phyloP scores from a whole-genome alignment of 53 echinoderm and acorn worm species.

The Arbacia lixula region DNA sequence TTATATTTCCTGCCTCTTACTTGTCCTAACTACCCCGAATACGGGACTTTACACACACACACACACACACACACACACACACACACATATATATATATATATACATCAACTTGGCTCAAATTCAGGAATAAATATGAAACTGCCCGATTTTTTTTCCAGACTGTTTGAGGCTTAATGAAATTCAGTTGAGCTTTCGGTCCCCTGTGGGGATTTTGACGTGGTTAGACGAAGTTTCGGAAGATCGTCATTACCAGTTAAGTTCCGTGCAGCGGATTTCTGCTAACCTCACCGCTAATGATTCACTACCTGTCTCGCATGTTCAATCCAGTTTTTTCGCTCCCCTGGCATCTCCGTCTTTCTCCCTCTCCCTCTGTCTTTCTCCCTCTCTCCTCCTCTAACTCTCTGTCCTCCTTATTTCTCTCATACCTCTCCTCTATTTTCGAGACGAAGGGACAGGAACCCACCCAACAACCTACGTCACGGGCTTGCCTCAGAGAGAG shows the following conservation, averaged over 20 bases:
- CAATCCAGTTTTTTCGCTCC: not conserved
- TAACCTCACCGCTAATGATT: not conserved
- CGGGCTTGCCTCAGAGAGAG: too few species aligned
- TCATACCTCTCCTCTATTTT: too few species aligned
- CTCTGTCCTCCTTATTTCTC: not conserved
- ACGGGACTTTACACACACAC: too few species aligned
- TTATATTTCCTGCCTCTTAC: too few species aligned
- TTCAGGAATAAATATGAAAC: not conserved
- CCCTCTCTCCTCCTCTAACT: not conserved
- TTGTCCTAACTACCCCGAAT: too few species aligned
- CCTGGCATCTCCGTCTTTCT: not conserved
- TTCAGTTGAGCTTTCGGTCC: not conserved
- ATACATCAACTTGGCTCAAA: too few species aligned
- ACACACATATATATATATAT: too few species aligned
- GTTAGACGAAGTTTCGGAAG: constrained; percentile 4
- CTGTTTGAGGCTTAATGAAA: not conserved
- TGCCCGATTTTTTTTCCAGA: not conserved
- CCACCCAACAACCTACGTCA: too few species aligned
- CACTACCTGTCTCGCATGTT: constrained; percentile 13
- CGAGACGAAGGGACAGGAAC: too few species aligned
- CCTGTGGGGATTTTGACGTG: not conserved
- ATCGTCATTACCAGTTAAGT: constrained; percentile 12
- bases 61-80: too few species aligned
- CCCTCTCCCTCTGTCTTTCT: not conserved
- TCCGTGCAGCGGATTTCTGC: not conserved